These are phyloP conservation scores for Sinonovacula constricta DNA, from an alignment of 1,140 invertebrate species.

Conservation along the genomic window DNA sequence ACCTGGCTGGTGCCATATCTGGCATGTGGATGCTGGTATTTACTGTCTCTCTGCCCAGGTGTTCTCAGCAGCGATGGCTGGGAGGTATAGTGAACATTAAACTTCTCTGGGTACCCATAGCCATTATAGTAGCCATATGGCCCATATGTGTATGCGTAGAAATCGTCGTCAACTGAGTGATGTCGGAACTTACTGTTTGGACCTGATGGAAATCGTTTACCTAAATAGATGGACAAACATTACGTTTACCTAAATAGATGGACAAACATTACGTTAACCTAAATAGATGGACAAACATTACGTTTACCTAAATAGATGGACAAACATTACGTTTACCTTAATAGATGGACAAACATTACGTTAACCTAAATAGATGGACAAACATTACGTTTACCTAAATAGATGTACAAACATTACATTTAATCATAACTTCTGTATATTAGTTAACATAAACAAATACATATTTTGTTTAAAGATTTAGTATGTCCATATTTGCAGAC, in stretches of 20 bases:
- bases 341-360: not conserved
- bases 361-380: not conserved
- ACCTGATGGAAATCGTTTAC: constrained; percentile 53
- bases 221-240: constrained; percentile 28
- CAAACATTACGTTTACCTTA: not conserved
- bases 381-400: not conserved
- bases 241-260: not conserved
- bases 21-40: constrained; percentile 65
- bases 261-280: not conserved
- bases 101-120: constrained; percentile 58
- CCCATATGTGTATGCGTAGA: constrained; percentile 65
- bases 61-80: constrained; percentile 72
- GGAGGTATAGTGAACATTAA: constrained; percentile 69
- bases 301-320: not conserved
- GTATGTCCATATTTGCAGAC: too few relatives aligned
- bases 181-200: constrained; percentile 66
- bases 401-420: too few relatives aligned
- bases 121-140: constrained; percentile 66
- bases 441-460: too few relatives aligned
- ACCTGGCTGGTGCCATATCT: constrained; percentile 61
- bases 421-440: too few relatives aligned
- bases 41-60: constrained; percentile 66
- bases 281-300: not conserved
- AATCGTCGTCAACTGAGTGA: constrained; percentile 74
- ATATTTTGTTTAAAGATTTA: too few relatives aligned